A percentile compares a stretch with the other conserved stretches of the same genome.
phyloP scores from a whole-genome alignment of 1,140 invertebrate genomes.

The Harpegnathos saltator region DNA sequence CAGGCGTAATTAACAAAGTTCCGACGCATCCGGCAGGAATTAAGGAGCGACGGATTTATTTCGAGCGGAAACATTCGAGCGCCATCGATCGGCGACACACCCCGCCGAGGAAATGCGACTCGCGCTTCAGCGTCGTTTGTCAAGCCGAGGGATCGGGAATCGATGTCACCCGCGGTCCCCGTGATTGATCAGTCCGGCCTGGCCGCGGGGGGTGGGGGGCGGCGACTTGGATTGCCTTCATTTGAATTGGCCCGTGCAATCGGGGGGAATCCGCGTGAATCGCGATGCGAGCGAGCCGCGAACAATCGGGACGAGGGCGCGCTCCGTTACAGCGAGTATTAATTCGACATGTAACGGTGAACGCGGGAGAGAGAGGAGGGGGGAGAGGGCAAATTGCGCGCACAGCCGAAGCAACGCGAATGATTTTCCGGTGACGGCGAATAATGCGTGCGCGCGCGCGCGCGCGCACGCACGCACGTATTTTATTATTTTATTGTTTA shows the following conservation, averaged over 20 bases:
- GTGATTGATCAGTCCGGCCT: conserved; percentile 2
- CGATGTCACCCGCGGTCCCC: background rate
- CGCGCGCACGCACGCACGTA: too few species aligned
- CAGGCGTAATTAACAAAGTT: conserved; percentile 48
- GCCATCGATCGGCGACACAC: conserved; percentile 61
- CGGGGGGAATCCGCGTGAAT: background rate
- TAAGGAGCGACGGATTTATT: conserved; percentile 62
- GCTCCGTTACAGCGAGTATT: too few species aligned
- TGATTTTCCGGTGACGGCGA: too few species aligned
- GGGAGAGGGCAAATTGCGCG: too few species aligned
- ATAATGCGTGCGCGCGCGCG: too few species aligned
- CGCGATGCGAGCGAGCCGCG: background rate
- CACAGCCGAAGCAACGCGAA: too few species aligned
- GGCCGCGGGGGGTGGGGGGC: too few species aligned
- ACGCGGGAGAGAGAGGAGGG: too few species aligned
- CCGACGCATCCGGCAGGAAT: conserved; percentile 37
- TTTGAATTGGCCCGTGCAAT: background rate
- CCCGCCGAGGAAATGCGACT: conserved; percentile 41
- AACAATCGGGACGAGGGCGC: too few species aligned
- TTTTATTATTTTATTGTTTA: background rate
- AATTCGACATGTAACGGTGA: too few species aligned
- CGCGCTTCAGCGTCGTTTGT: conserved; percentile 31
- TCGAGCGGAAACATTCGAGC: conserved; percentile 58
- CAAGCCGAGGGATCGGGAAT: conserved; percentile 38
- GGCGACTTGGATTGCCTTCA: background rate